Percentiles rank a stretch among this genome's conserved stretches.
phyloP scores from a whole-genome alignment of 1,140 invertebrate genomes.

The Epicauta chinensis region DNA sequence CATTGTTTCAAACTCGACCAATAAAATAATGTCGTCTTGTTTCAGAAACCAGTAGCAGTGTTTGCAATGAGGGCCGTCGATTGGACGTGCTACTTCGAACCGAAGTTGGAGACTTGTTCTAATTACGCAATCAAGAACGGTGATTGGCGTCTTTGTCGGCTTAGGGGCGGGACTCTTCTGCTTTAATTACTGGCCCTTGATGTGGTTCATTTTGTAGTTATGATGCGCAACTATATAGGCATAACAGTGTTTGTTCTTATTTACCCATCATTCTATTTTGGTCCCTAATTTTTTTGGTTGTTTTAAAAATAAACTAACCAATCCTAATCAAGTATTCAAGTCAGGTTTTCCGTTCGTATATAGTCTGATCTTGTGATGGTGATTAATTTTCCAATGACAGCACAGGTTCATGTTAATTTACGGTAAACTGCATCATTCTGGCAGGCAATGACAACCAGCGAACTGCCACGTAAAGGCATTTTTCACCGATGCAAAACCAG shows the following conservation, averaged over 20 bases:
- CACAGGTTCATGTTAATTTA: slow-evolving; percentile 6
- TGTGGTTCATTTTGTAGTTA: not conserved
- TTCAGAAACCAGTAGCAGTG: slow-evolving; percentile 17
- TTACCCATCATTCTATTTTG: too few species aligned
- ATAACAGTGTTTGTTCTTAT: too few species aligned
- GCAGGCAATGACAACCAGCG: too few species aligned
- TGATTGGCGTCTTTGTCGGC: slow-evolving; percentile 26
- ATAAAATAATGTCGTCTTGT: slow-evolving; percentile 13
- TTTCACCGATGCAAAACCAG: too few species aligned
- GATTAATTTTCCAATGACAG: slow-evolving; percentile 12
- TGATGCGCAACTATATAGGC: too few species aligned
- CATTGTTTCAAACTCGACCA: slow-evolving; percentile 15
- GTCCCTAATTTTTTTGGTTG: not conserved
- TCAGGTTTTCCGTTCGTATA: not conserved
- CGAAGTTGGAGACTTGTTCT: slow-evolving; percentile 33
- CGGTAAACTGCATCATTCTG: too few species aligned
- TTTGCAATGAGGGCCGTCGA: slow-evolving; percentile 24
- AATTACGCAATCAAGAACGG: slow-evolving; percentile 33
- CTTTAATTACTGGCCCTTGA: slow-evolving; percentile 33
- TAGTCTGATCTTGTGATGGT: not conserved
- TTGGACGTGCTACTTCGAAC: slow-evolving; percentile 27
- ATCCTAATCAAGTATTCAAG: not conserved
- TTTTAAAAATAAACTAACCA: not conserved
- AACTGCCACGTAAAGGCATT: too few species aligned
- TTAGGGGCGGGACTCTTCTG: slow-evolving; percentile 22